These are phyloP conservation scores for Uria lomvia DNA, from an alignment of 2,113 vertebrate species.

Conservation along the genomic window DNA sequence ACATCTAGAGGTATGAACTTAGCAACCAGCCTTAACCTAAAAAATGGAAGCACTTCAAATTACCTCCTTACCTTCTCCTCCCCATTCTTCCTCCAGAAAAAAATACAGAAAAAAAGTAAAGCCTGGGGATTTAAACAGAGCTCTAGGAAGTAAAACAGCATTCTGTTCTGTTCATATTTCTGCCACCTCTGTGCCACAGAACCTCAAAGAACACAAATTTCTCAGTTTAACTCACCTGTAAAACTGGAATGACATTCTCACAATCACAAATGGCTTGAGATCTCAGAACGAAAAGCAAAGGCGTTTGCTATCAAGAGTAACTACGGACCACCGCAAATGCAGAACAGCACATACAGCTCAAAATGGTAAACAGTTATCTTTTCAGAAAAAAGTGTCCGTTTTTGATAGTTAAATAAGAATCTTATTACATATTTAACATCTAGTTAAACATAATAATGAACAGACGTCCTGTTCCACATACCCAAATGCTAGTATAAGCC, in stretches of 20 bases:
- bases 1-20: neutral
- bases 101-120: neutral
- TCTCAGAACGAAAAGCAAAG: neutral
- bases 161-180: neutral
- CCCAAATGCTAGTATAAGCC: neutral
- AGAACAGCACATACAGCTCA: neutral
- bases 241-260: neutral
- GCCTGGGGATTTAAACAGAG: neutral
- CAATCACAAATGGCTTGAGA: neutral
- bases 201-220: neutral
- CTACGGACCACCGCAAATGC: neutral
- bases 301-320: neutral
- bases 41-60: neutral
- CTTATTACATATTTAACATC: neutral
- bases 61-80: neutral
- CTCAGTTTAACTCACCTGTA: neutral
- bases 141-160: neutral
- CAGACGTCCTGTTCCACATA: neutral
- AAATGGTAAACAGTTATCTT: neutral
- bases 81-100: neutral
- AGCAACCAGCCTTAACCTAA: neutral
- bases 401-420: neutral
- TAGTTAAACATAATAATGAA: neutral
- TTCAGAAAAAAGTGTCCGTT: neutral
- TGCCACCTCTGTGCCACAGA: neutral